Conservation (phyloP, 2,113 vertebrate species). For the Saguinus midas region DNA sequence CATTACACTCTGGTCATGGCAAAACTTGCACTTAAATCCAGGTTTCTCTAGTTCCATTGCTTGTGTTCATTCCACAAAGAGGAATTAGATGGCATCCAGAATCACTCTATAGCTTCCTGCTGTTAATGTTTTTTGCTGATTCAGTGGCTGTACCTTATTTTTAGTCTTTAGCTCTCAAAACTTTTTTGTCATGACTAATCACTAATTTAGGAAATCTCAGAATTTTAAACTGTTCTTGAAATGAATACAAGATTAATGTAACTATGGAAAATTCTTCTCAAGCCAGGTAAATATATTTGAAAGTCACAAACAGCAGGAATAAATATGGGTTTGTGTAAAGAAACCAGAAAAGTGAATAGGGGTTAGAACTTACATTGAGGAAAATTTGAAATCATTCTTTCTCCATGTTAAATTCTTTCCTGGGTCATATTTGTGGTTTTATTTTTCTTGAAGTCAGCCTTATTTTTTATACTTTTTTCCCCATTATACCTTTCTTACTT, state of each 20-base stretch:
- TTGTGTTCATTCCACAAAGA: background rate
- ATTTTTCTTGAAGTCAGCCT: slow-evolving; percentile 29
- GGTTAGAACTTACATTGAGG: background rate
- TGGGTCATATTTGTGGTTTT: slow-evolving; percentile 14
- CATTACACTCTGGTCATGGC: background rate
- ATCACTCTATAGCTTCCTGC: background rate
- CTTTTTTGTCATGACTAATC: background rate
- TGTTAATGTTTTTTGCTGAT: background rate
- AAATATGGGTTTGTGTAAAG: slow-evolving; percentile 21
- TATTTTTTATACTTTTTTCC: background rate
- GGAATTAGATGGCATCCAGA: background rate
- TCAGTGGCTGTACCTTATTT: background rate
- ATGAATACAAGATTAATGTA: slow-evolving; percentile 9
- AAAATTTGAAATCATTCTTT: slow-evolving; percentile 31
- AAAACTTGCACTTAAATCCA: background rate
- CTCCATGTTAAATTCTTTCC: background rate
- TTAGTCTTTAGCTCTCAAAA: background rate
- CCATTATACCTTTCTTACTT: background rate
- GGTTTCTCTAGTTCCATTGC: background rate
- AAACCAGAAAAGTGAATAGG: background rate
- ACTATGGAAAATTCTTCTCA: slow-evolving; percentile 10
- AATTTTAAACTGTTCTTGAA: slow-evolving; percentile 40
- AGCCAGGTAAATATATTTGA: background rate
- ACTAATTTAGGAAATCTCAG: slow-evolving; percentile 10
- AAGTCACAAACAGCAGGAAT: background rate